Conservation (phyloP, 2,888 invertebrate species). For the Pollenia angustigena region DNA sequence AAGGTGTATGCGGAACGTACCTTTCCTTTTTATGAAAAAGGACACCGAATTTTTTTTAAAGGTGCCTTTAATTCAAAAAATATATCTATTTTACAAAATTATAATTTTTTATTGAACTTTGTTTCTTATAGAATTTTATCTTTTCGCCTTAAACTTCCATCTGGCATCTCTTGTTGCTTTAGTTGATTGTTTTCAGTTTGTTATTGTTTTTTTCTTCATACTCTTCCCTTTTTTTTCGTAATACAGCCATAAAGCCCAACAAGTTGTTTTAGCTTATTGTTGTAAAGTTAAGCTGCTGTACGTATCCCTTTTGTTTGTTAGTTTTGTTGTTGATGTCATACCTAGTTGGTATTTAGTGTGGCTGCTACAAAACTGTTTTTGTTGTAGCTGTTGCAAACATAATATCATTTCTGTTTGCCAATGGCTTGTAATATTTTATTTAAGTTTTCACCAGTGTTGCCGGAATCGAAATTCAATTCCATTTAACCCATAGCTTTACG, state of each 20-base stretch:
- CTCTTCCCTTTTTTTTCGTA: constrained; percentile 4
- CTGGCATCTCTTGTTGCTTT: constrained; percentile 15
- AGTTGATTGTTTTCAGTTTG: not conserved
- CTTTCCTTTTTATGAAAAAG: no score
- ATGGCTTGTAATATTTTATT: constrained; percentile 38
- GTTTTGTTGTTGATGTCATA: constrained; percentile 5
- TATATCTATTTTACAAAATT: no score
- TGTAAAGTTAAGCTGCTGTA: constrained; percentile 30
- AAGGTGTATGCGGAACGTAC: no score
- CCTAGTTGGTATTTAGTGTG: constrained; percentile 25
- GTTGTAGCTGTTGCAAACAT: constrained; percentile 23
- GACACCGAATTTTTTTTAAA: no score
- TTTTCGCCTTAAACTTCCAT: not conserved
- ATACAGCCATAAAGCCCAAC: constrained; percentile 60
- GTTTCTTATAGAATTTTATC: no score
- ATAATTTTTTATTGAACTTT: no score
- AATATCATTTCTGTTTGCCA: constrained; percentile 33
- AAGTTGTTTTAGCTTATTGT: constrained; percentile 67
- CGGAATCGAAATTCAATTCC: no score
- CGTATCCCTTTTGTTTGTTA: constrained; percentile 23
- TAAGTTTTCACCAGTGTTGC: not conserved
- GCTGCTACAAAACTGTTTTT: constrained; percentile 19
- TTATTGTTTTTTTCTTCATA: not conserved
- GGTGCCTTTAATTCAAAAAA: no score
- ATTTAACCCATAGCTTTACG: no score